Conservation (phyloP, 1,140 invertebrate species). For the Augochlora pura region DNA sequence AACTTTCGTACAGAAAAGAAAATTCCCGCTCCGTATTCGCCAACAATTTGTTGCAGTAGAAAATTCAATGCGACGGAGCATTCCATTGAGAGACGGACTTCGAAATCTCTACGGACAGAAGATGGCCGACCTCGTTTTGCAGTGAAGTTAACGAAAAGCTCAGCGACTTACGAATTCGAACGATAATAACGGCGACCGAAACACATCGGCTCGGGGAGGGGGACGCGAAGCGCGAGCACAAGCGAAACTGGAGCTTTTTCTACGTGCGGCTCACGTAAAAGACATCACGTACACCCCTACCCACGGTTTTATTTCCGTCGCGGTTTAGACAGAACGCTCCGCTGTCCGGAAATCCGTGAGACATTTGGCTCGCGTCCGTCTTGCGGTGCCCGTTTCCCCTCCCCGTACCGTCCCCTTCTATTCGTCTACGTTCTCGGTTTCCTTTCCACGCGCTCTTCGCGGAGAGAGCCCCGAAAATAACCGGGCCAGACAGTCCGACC, state of each 20-base stretch:
- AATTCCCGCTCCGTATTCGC: neutral
- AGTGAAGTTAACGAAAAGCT: neutral
- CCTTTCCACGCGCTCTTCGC: conserved; percentile 5
- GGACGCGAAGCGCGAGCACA: neutral
- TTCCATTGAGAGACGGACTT: neutral
- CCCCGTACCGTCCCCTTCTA: neutral
- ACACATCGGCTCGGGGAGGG: neutral
- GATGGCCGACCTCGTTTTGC: neutral
- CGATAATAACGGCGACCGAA: conserved; percentile 25
- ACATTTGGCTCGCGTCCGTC: conserved; percentile 35
- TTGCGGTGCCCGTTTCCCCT: neutral
- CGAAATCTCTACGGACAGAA: neutral
- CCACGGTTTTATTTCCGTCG: conserved; percentile 49
- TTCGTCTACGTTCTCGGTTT: neutral
- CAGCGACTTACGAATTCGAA: neutral
- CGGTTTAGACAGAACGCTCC: conserved; percentile 4
- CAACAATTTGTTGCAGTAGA: neutral
- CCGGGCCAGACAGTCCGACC: conserved; percentile 37
- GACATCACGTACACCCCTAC: conserved; percentile 39
- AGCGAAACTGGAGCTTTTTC: conserved; percentile 9
- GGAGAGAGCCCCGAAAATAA: conserved; percentile 37
- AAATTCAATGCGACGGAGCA: neutral
- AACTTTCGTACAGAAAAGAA: too few species aligned
- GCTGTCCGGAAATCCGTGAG: conserved; percentile 54
- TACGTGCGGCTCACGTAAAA: conserved; percentile 39